phyloP scores from a whole-genome alignment of 1,140 invertebrate species.

The Ridgeia piscesae region DNA sequence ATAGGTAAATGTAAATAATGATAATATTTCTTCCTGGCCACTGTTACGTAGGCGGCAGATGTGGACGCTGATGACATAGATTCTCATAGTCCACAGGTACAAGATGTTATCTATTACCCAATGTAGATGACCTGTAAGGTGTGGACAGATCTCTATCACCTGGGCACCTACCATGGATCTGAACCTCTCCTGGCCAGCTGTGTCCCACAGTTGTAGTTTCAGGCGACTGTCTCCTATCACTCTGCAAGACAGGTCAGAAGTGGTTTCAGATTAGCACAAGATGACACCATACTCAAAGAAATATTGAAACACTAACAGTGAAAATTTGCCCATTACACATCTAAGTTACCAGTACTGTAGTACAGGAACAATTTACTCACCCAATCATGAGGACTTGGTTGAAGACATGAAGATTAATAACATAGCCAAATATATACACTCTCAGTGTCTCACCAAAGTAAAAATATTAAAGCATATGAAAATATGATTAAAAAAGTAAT shows the following conservation, averaged over 20 bases:
- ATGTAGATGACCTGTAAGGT: neutral
- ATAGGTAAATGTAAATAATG: too few relatives aligned
- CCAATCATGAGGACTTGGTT: neutral
- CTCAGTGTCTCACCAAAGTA: neutral
- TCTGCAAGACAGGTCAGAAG: conserved; percentile 38
- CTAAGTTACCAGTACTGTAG: too few relatives aligned
- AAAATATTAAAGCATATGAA: neutral
- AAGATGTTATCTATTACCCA: neutral
- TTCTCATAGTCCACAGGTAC: neutral
- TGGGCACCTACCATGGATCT: conserved; percentile 46
- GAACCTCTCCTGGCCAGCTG: conserved; percentile 54
- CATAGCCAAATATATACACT: neutral
- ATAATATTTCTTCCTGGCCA: too few relatives aligned
- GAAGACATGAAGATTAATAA: neutral
- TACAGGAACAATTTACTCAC: neutral
- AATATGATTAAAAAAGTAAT: neutral
- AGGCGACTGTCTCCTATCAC: conserved; percentile 67
- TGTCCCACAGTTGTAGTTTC: conserved; percentile 56
- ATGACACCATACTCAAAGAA: conserved; percentile 8
- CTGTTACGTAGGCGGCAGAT: neutral
- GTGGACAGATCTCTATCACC: neutral
- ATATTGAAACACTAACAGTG: neutral
- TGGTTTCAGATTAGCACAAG: neutral
- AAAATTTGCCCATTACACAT: too few relatives aligned
- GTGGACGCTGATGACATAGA: neutral